phyloP scores from a whole-genome alignment of 1,140 invertebrate genomes.

The Drosophila saltans region DNA sequence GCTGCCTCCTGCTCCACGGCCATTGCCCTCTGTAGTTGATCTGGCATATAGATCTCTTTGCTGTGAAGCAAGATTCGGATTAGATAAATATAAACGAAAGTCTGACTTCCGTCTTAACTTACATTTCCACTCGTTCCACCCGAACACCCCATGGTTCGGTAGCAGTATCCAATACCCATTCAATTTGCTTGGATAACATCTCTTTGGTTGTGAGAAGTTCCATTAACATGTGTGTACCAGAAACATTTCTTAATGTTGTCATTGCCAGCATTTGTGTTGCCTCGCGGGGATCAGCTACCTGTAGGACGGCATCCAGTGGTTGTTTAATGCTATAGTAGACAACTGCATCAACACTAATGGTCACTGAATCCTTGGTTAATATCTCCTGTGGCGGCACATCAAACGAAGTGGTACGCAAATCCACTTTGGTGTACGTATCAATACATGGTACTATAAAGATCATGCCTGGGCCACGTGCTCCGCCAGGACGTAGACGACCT shows the following conservation, averaged over 20 bases:
- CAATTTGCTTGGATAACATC: slow-evolving; percentile 86
- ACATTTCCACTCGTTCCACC: slow-evolving; percentile 98
- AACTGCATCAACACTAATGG: slow-evolving; percentile 95
- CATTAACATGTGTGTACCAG: slow-evolving; percentile 95
- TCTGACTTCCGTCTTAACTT: slow-evolving; percentile 79
- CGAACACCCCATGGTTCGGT: slow-evolving; percentile 98
- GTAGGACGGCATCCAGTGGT: slow-evolving; percentile 90
- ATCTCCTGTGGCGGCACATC: slow-evolving; percentile 87
- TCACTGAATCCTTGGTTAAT: slow-evolving; percentile 95
- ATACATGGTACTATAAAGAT: slow-evolving; percentile 95
- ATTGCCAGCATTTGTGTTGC: slow-evolving; percentile 93
- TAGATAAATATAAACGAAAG: no score
- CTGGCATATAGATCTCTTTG: slow-evolving; percentile 94
- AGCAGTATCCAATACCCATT: slow-evolving; percentile 85
- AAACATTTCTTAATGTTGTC: slow-evolving; percentile 93
- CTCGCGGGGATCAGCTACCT: slow-evolving; percentile 89
- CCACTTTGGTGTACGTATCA: slow-evolving; percentile 93
- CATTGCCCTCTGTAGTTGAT: slow-evolving; percentile 93
- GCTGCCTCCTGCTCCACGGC: slow-evolving; percentile 94
- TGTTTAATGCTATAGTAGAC: slow-evolving; percentile 93
- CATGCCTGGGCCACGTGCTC: slow-evolving; percentile 88
- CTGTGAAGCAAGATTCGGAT: slow-evolving; percentile 83
- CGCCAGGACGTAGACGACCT: slow-evolving; percentile 86
- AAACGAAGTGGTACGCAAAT: slow-evolving; percentile 88
- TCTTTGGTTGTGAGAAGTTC: slow-evolving; percentile 89